Evolutionary conservation across 1,140 invertebrate species (phyloP).

Genomic region (Himalopsyche phryganea): DNA sequence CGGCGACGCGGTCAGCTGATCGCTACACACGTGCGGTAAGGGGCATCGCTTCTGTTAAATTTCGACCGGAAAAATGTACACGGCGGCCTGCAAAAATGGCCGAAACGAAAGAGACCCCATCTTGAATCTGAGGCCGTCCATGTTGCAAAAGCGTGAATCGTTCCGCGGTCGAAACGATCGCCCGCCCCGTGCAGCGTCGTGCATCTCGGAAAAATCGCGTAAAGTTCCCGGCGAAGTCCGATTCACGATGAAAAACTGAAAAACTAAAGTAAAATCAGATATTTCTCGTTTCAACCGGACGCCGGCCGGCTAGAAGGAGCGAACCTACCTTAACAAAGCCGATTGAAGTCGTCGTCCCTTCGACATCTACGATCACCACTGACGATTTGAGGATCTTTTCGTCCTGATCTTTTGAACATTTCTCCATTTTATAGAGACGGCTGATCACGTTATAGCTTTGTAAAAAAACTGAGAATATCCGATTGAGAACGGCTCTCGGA

Average conservation of each 20-base stretch:
- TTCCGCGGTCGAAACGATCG: slow-evolving; percentile 13
- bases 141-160: slow-evolving; percentile 24
- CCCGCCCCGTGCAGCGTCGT: neutral
- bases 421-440: slow-evolving; percentile 8
- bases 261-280: slow-evolving; percentile 8
- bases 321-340: slow-evolving; percentile 31
- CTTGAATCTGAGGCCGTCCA: slow-evolving; percentile 16
- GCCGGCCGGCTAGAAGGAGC: slow-evolving; percentile 14
- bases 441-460: neutral
- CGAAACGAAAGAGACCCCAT: slow-evolving; percentile 15
- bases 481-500: neutral
- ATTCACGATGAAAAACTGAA: neutral
- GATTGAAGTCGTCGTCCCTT: slow-evolving; percentile 29
- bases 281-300: neutral
- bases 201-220: too few relatives aligned
- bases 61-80: neutral
- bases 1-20: slow-evolving; percentile 19
- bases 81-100: slow-evolving; percentile 15
- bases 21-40: slow-evolving; percentile 4
- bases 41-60: neutral
- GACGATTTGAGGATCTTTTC: slow-evolving; percentile 20
- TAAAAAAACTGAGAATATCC: slow-evolving; percentile 1
- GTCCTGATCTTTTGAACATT: slow-evolving; percentile 10
- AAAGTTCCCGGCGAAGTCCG: too few relatives aligned
- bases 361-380: slow-evolving; percentile 25